phyloP scores from a whole-genome alignment of 2,888 invertebrate species.

The Pristionchus fissidentatus region DNA sequence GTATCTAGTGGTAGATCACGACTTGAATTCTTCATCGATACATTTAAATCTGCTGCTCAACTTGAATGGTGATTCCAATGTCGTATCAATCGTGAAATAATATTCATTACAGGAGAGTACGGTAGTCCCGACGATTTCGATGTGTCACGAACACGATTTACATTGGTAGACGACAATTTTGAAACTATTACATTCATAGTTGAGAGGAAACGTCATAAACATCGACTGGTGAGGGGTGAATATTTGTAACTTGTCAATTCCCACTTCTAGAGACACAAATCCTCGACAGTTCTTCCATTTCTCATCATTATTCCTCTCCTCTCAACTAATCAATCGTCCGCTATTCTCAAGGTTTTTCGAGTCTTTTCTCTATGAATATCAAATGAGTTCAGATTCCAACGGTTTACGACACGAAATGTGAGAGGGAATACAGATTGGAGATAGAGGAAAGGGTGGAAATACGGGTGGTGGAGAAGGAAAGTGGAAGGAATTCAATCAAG shows the following conservation, averaged over 20 bases:
- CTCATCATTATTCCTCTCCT: background rate
- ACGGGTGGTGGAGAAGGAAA: background rate
- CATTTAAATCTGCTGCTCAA: background rate
- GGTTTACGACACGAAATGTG: background rate
- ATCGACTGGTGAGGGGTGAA: background rate
- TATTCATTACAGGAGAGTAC: background rate
- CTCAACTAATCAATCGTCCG: background rate
- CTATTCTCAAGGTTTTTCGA: background rate
- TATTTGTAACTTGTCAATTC: background rate
- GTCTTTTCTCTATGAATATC: background rate
- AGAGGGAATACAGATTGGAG: background rate
- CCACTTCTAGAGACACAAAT: background rate
- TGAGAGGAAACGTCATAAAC: background rate
- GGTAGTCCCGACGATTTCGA: background rate
- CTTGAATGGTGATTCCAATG: background rate
- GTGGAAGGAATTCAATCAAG: background rate
- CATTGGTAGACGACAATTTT: background rate
- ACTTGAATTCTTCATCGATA: background rate
- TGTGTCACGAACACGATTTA: background rate
- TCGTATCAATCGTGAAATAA: background rate
- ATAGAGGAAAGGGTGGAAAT: background rate
- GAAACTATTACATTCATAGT: background rate
- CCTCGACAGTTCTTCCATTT: background rate
- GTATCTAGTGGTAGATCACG: background rate
- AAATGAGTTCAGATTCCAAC: slow-evolving; percentile 7